These are phyloP conservation scores for Drosophila seclusa DNA, from an alignment of 2,888 invertebrate species.

Conservation along the genomic window DNA sequence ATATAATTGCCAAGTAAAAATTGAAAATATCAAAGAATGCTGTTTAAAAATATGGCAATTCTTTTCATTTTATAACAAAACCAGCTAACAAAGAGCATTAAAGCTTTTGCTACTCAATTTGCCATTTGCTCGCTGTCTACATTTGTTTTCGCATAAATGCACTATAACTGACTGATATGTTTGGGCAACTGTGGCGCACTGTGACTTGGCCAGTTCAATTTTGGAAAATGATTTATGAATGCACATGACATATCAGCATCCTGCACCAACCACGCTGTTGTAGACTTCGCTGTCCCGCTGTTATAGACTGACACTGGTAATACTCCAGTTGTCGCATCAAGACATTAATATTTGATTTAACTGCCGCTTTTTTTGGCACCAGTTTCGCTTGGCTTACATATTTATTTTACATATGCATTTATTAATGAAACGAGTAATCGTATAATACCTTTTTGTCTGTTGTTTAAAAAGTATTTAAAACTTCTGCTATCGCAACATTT, in stretches of 20 bases:
- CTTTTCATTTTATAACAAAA: not conserved
- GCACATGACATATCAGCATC: conserved; percentile 83
- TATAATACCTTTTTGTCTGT: conserved; percentile 18
- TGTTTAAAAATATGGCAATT: not conserved
- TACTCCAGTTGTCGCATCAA: conserved; percentile 59
- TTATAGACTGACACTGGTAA: conserved; percentile 7
- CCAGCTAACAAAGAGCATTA: conserved; percentile 7
- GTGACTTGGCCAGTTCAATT: conserved; percentile 70
- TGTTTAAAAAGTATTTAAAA: conserved; percentile 47
- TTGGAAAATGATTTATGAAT: conserved; percentile 83
- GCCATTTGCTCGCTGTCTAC: conserved; percentile 5
- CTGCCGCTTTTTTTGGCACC: conserved; percentile 36
- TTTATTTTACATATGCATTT: conserved; percentile 57
- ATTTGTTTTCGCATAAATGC: conserved; percentile 40
- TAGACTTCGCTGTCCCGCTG: not conserved
- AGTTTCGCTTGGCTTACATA: conserved; percentile 49
- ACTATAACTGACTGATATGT: conserved; percentile 53
- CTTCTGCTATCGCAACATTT: conserved; percentile 10
- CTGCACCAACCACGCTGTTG: conserved; percentile 61
- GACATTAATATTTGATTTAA: conserved; percentile 72
- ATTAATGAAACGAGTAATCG: conserved; percentile 52
- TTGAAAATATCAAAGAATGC: not conserved
- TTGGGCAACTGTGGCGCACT: conserved; percentile 41
- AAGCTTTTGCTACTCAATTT: not conserved
- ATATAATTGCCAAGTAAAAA: not conserved